A percentile compares a stretch with the other conserved stretches of the same genome.
Conservation (phyloP, 1,140 invertebrate species). For the Lordiphosa stackelbergi region DNA sequence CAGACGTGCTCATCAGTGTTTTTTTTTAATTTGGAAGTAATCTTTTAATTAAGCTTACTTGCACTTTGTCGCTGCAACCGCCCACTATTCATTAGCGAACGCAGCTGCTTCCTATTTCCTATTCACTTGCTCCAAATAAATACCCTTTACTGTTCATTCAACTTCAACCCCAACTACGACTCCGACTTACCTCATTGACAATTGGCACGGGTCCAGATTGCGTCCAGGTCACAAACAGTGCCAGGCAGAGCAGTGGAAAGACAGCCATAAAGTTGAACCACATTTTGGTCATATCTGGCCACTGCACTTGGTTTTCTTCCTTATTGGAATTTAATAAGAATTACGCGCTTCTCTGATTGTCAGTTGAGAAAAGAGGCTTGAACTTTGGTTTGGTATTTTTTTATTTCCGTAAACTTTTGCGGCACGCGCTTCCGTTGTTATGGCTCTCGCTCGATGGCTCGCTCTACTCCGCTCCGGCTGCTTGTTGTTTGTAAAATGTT, state of each 20-base stretch:
- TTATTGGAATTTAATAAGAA: constrained; percentile 19
- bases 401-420: constrained; percentile 73
- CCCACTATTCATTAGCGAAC: constrained; percentile 34
- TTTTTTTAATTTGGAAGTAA: constrained; percentile 38
- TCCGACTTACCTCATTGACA: constrained; percentile 71
- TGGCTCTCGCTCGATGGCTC: constrained; percentile 16
- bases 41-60: constrained; percentile 44
- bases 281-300: constrained; percentile 42
- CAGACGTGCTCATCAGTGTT: constrained; percentile 16
- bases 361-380: constrained; percentile 17
- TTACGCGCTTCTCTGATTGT: constrained; percentile 16
- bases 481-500: constrained; percentile 60
- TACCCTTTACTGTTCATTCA: constrained; percentile 28
- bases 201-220: constrained; percentile 74
- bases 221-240: constrained; percentile 53
- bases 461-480: constrained; percentile 21
- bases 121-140: constrained; percentile 49
- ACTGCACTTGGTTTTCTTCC: constrained; percentile 22
- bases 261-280: constrained; percentile 65
- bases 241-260: constrained; percentile 53
- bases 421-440: constrained; percentile 59
- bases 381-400: constrained; percentile 23
- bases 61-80: constrained; percentile 24
- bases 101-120: constrained; percentile 13
- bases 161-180: neutral